Percentiles rank a stretch among this genome's conserved stretches.
Evolutionary conservation across 2,797 vertebrate species (phyloP).

Genomic region (Acrossocheilus fasciatus): DNA sequence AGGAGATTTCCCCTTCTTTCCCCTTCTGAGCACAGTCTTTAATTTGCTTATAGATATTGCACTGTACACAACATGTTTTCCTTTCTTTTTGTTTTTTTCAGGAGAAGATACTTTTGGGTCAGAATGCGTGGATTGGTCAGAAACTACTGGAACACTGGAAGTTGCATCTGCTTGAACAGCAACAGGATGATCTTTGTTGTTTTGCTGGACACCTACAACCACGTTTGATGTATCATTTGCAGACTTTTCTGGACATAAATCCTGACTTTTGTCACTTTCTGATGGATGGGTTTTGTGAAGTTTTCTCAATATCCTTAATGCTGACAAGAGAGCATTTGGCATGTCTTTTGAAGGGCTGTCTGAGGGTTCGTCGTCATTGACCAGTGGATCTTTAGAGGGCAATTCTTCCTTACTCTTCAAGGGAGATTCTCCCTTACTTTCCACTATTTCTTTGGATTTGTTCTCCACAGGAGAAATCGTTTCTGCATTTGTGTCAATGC

Average conservation of each 20-base stretch:
- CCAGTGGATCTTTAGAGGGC: slow-evolving; percentile 1
- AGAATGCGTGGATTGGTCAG: slow-evolving; percentile 41
- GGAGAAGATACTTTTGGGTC: slow-evolving; percentile 21
- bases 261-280: slow-evolving; percentile 37
- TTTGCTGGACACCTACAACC: neutral
- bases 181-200: slow-evolving; percentile 23
- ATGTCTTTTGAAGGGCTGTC: slow-evolving; percentile 29
- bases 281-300: slow-evolving; percentile 2
- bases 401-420: slow-evolving; percentile 5
- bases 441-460: slow-evolving; percentile 33
- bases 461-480: slow-evolving; percentile 1
- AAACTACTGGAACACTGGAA: slow-evolving; percentile 26
- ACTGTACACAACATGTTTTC: slow-evolving; percentile 58
- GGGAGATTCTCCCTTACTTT: slow-evolving; percentile 40
- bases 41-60: slow-evolving; percentile 71
- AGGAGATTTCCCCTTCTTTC: slow-evolving; percentile 64
- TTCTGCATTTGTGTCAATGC: neutral
- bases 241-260: slow-evolving; percentile 11
- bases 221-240: neutral
- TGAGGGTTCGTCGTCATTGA: slow-evolving; percentile 21
- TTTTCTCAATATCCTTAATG: slow-evolving; percentile 24
- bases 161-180: slow-evolving; percentile 32
- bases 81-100: slow-evolving; percentile 48
- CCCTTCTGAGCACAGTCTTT: slow-evolving; percentile 72
- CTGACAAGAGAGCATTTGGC: slow-evolving; percentile 14